Evolutionary conservation across 2,113 vertebrate genomes (phyloP).

Genomic region (Tachuris rubrigastra): DNA sequence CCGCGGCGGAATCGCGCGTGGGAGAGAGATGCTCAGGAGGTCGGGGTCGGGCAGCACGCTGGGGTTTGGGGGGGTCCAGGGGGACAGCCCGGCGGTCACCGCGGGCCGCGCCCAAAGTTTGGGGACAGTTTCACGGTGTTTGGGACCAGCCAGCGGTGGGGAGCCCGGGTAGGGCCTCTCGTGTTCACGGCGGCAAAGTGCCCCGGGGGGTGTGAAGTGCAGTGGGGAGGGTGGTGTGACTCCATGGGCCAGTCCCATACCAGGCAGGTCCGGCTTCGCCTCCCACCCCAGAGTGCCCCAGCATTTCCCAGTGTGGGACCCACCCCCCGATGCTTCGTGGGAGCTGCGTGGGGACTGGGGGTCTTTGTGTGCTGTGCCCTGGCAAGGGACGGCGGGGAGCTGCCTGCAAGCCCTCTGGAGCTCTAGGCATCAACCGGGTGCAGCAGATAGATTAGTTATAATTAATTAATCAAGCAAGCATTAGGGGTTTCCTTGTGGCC

Average conservation of each 20-base stretch:
- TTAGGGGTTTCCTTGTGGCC: background rate
- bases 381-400: background rate
- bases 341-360: accelerated
- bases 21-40: background rate
- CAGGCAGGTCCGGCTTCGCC: background rate
- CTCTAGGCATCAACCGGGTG: background rate
- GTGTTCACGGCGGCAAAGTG: background rate
- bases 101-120: background rate
- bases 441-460: background rate
- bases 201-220: too few species aligned
- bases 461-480: background rate
- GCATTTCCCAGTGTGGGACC: background rate
- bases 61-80: background rate
- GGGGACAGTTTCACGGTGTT: background rate
- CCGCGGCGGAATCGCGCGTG: too few species aligned
- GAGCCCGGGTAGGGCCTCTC: background rate
- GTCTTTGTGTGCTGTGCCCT: background rate
- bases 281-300: accelerated
- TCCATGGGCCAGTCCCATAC: accelerated
- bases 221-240: background rate
- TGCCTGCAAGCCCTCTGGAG: background rate
- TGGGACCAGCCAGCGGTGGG: background rate
- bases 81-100: background rate
- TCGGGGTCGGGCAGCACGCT: background rate
- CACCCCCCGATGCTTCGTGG: background rate